Percentiles rank a stretch among this genome's conserved stretches.
These are phyloP conservation scores for Trachymyrmex septentrionalis DNA, from an alignment of 1,140 invertebrate species.

Conservation along the genomic window DNA sequence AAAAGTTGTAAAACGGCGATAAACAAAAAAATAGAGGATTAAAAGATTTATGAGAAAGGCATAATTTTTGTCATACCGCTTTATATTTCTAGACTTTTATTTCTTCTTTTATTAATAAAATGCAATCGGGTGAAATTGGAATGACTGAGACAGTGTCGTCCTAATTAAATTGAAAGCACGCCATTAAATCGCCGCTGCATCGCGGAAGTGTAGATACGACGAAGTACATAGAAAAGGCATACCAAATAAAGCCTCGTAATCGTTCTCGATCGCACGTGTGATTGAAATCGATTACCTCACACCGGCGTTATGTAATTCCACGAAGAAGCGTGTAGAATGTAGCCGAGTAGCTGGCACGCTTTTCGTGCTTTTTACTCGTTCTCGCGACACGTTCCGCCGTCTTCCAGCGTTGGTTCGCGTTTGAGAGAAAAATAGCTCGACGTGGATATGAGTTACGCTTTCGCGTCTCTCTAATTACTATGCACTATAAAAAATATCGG, in stretches of 20 bases:
- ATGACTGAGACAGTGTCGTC: not conserved
- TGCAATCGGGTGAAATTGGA: not conserved
- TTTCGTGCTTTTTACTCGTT: slow-evolving; percentile 59
- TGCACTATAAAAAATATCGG: too few relatives aligned
- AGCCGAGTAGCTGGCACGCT: slow-evolving; percentile 55
- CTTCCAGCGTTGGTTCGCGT: not conserved
- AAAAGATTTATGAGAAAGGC: not conserved
- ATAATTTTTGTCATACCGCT: not conserved
- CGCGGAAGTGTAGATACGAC: slow-evolving; percentile 1
- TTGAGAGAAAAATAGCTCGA: not conserved
- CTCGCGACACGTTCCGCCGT: slow-evolving; percentile 13
- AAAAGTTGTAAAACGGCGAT: not conserved
- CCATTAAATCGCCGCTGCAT: slow-evolving; percentile 6
- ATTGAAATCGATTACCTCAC: slow-evolving; percentile 60
- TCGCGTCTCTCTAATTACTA: not conserved
- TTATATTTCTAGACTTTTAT: not conserved
- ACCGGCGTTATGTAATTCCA: slow-evolving; percentile 66
- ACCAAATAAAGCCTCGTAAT: slow-evolving; percentile 59
- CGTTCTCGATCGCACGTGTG: slow-evolving; percentile 46
- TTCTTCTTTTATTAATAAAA: not conserved
- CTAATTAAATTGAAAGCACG: slow-evolving; percentile 17
- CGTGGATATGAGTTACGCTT: not conserved
- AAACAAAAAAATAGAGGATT: not conserved
- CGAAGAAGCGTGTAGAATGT: slow-evolving; percentile 67
- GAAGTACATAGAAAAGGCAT: slow-evolving; percentile 47